Evolutionary conservation across 2,113 vertebrate species (phyloP).

Genomic region (Stigmatopora argus): DNA sequence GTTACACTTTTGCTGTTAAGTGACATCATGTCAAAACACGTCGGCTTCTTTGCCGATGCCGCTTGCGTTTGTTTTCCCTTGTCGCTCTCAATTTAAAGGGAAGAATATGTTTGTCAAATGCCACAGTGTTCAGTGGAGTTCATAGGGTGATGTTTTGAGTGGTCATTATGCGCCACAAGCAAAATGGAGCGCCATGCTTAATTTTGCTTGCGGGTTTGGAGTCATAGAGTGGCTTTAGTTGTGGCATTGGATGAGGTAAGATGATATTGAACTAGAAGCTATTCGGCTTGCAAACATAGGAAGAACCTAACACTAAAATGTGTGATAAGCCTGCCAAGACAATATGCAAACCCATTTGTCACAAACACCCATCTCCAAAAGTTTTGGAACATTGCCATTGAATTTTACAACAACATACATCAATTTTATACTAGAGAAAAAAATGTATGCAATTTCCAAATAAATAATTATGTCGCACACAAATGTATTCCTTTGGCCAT

Average conservation of each 20-base stretch:
- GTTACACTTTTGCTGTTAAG: constrained; percentile 59
- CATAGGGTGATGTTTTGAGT: constrained; percentile 46
- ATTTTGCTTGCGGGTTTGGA: constrained; percentile 43
- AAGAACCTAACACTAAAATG: constrained; percentile 15
- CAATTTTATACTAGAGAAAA: neutral
- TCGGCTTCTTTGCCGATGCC: constrained; percentile 18
- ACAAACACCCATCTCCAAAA: neutral
- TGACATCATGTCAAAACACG: constrained; percentile 69
- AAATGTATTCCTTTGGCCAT: too few relatives aligned
- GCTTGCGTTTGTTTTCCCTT: constrained; percentile 59
- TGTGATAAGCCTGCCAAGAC: constrained; percentile 24
- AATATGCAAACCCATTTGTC: neutral
- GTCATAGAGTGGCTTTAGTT: constrained; percentile 18
- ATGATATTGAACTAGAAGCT: constrained; percentile 3
- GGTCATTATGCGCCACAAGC: constrained; percentile 24
- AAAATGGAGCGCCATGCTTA: constrained; percentile 49
- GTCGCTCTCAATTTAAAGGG: constrained; percentile 54
- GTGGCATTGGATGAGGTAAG: constrained; percentile 14
- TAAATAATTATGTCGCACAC: too few relatives aligned
- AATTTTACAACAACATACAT: neutral
- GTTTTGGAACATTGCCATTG: neutral
- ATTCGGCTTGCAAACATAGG: constrained; percentile 27
- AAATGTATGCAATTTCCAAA: too few relatives aligned
- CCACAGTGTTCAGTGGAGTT: constrained; percentile 23
- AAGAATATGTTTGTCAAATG: constrained; percentile 63